Evolutionary conservation across 2,113 vertebrate species (phyloP), one percentile per base, ranked within the genome.

Genomic region (Eurypyga helias): DNA sequence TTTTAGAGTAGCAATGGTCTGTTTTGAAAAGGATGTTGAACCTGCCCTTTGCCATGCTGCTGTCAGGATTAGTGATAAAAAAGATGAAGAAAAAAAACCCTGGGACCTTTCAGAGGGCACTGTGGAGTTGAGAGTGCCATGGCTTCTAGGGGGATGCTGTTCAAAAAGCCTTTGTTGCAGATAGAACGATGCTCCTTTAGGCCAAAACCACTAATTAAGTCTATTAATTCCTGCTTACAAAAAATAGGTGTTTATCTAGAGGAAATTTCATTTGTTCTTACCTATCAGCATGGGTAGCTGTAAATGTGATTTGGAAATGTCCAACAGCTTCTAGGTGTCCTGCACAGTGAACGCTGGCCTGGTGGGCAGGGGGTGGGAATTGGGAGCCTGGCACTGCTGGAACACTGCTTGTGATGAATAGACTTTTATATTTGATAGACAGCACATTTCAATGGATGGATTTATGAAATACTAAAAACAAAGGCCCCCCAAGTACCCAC

Each of bases 91-190:
- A 41, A 65, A 64, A 91, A 24, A 6, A 83, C 25, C 75, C 45
- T 64, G 54, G 24, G 46, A 96, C 36, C 62, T 96, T 93, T 93
- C 69, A 73, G 43, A 88, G 65, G n/a, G 14, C 4, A 17, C 33
- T 69, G 17, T 38, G 51, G 60, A 88, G 65, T 78, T 94, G 26
- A 83, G 73, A 92, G 41, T 61, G 11, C n/a, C 14, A 3, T 36
- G 69, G 94, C 94, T 96, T 88, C 95, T 83, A 95, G 13, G 65
- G 51, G 23, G 72, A 94, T 83, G 54, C 31, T 65, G 69, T 29
- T 82, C 62, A 67, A 92, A 93, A 38, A 65, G 26, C 36, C 24
- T 89, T 94, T 90, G 33, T 78, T 96, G 60, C 41, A 65, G 43
- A 41, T 71, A 93, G 55, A 93, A 93, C 65, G 93, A 90, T 67